Evolutionary conservation across 30 jellyfish, hydroid and myxozoan species (phyloP).

Genomic region (Haliclystus octoradiatus): DNA sequence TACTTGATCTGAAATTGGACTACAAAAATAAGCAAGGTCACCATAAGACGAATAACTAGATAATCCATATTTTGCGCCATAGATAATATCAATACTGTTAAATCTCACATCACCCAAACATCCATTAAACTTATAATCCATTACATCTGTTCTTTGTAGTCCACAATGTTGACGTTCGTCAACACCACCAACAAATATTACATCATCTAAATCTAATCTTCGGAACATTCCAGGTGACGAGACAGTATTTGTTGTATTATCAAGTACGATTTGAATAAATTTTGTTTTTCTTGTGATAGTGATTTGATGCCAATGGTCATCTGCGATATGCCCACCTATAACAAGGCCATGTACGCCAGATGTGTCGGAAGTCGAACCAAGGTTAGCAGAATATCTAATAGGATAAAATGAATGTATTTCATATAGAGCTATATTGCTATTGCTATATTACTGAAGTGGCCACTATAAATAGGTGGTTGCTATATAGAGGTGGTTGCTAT

Average conservation of each 20-base stretch:
- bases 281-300: slow-evolving; percentile 41
- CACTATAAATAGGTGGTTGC: too few species aligned
- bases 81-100: slow-evolving; percentile 58
- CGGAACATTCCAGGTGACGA: slow-evolving; percentile 45
- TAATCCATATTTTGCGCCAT: slow-evolving; percentile 67
- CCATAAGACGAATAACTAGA: slow-evolving; percentile 42
- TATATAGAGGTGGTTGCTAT: too few species aligned
- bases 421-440: too few species aligned
- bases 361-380: slow-evolving; percentile 61
- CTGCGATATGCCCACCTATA: slow-evolving; percentile 65
- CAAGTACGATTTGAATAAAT: slow-evolving; percentile 45
- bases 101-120: slow-evolving; percentile 69
- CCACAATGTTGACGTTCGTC: slow-evolving; percentile 29
- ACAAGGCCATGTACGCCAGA: slow-evolving; percentile 65
- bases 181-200: slow-evolving; percentile 68
- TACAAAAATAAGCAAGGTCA: slow-evolving; percentile 38
- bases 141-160: slow-evolving; percentile 11
- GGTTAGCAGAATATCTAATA: slow-evolving; percentile 82
- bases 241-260: slow-evolving; percentile 36
- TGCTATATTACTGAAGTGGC: too few species aligned
- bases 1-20: slow-evolving; percentile 14
- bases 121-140: slow-evolving; percentile 49
- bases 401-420: slow-evolving; percentile 1
- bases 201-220: slow-evolving; percentile 59
- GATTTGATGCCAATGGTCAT: slow-evolving; percentile 80